A percentile compares a stretch with the other conserved stretches of the same genome.
These are phyloP conservation scores for Drosophila serrata DNA, from an alignment of 1,140 invertebrate species.

Conservation along the genomic window DNA sequence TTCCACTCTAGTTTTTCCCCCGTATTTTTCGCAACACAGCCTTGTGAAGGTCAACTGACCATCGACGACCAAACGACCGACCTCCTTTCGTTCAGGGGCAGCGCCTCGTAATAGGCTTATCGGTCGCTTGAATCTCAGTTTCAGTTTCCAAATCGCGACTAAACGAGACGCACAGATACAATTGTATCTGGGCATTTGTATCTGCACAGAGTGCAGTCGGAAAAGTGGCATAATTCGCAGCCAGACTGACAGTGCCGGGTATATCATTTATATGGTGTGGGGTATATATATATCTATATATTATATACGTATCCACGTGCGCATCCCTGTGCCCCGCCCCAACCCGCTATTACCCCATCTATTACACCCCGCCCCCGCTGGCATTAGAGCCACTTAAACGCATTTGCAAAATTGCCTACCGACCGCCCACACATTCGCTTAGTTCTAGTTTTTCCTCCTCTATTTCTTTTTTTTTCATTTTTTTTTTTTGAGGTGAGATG, in stretches of 20 bases:
- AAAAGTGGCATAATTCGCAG: conserved; percentile 56
- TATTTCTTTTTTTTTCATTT: conserved; percentile 20
- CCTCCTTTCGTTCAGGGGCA: conserved; percentile 35
- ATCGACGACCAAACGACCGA: conserved; percentile 9
- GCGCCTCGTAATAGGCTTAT: conserved; percentile 63
- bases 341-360: neutral
- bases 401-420: conserved; percentile 78
- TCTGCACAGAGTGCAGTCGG: conserved; percentile 16
- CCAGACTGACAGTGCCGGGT: conserved; percentile 16
- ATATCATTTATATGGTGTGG: conserved; percentile 31
- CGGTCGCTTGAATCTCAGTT: conserved; percentile 58
- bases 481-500: conserved; percentile 50
- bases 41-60: conserved; percentile 24
- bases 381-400: conserved; percentile 81
- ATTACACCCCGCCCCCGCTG: conserved; percentile 66
- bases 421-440: conserved; percentile 65
- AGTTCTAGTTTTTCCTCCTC: conserved; percentile 39
- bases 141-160: conserved; percentile 53
- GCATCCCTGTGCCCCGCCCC: conserved; percentile 29
- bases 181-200: conserved; percentile 3
- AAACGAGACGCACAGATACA: conserved; percentile 46
- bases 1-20: neutral
- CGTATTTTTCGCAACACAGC: neutral
- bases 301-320: conserved; percentile 73
- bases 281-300: conserved; percentile 12